phyloP scores from a whole-genome alignment of 2,888 invertebrate species.

The Deroplatys truncata region DNA sequence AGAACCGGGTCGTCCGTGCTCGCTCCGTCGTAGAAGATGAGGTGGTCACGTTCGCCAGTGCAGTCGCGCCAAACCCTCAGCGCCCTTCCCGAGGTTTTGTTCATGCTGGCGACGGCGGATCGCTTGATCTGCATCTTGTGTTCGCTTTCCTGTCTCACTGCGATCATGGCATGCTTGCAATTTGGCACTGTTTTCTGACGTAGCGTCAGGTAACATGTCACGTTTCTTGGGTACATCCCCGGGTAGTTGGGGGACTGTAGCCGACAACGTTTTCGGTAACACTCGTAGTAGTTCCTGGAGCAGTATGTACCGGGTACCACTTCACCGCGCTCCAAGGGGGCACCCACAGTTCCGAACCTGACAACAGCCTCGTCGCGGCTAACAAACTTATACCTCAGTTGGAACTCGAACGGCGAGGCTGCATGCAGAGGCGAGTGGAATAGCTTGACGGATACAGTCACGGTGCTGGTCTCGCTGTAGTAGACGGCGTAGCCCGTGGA shows the following conservation, averaged over 20 bases:
- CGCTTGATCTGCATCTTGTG: constrained; percentile 51
- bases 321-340: constrained; percentile 73
- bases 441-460: constrained; percentile 71
- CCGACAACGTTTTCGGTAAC: constrained; percentile 73
- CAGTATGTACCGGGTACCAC: constrained; percentile 76
- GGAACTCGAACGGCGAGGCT: constrained; percentile 73
- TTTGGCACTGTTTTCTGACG: constrained; percentile 81
- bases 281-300: constrained; percentile 80
- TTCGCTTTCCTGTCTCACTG: constrained; percentile 71
- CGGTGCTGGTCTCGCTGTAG: constrained; percentile 86
- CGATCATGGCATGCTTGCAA: constrained; percentile 88
- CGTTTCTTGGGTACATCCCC: constrained; percentile 61
- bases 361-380: constrained; percentile 60
- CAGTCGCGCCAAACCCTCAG: constrained; percentile 81
- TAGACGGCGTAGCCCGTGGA: constrained; percentile 77
- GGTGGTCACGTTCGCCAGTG: constrained; percentile 73
- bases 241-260: constrained; percentile 89
- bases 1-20: constrained; percentile 77
- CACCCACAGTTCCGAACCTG: constrained; percentile 68
- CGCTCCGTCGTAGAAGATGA: constrained; percentile 83
- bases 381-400: constrained; percentile 76
- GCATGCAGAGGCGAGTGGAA: constrained; percentile 60
- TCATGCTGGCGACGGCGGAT: constrained; percentile 43
- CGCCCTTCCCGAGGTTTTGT: constrained; percentile 48
- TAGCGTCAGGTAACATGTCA: constrained; percentile 85